These are phyloP conservation scores for Sarcophaga bullata DNA, from an alignment of 1,140 invertebrate genomes.

Conservation along the genomic window DNA sequence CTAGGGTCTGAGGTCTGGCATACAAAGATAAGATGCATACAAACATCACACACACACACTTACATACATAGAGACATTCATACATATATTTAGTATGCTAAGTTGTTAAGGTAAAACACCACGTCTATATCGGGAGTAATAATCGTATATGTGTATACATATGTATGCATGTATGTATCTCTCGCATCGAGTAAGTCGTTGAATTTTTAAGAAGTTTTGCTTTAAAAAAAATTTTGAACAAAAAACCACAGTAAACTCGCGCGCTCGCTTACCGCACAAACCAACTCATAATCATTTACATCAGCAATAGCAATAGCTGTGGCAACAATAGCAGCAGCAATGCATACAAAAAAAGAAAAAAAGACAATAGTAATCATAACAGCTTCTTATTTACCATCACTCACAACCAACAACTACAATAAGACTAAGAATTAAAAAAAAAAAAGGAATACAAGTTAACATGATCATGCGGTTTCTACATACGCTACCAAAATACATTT, in stretches of 20 bases:
- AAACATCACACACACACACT: too few relatives aligned
- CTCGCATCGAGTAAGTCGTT: not conserved
- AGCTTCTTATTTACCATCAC: conserved; percentile 45
- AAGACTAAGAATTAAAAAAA: conserved; percentile 1
- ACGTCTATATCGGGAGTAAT: too few relatives aligned
- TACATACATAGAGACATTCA: too few relatives aligned
- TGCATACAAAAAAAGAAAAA: too few relatives aligned
- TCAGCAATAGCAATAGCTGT: too few relatives aligned
- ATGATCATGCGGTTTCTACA: conserved; percentile 10
- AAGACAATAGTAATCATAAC: conserved; percentile 45
- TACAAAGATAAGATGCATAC: too few relatives aligned
- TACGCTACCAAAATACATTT: not conserved
- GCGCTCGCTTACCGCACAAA: not conserved
- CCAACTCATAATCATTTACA: not conserved
- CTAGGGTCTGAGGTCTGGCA: not conserved
- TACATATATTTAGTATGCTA: too few relatives aligned
- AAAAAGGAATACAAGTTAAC: conserved; percentile 14
- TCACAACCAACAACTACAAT: conserved; percentile 18
- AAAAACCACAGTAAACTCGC: not conserved
- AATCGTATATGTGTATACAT: too few relatives aligned
- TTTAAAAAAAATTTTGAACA: too few relatives aligned
- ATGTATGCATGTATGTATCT: too few relatives aligned
- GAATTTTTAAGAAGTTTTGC: too few relatives aligned
- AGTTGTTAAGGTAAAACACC: too few relatives aligned
- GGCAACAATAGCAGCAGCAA: not conserved